These are phyloP conservation scores for Coregonus clupeaformis DNA, from an alignment of 2,113 vertebrate species.

Conservation along the genomic window DNA sequence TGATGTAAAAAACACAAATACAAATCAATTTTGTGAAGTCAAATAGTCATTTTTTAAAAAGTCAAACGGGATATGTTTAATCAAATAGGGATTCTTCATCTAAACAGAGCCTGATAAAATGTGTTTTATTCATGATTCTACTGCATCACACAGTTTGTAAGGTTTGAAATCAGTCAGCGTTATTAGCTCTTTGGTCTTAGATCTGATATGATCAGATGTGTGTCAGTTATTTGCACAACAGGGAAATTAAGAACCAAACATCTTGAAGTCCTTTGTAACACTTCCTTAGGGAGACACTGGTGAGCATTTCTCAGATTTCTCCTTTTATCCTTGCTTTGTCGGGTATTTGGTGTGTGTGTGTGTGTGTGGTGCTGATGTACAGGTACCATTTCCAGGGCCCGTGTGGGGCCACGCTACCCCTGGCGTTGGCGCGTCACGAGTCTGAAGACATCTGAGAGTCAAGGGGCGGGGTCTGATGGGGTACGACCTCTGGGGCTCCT, in stretches of 20 bases:
- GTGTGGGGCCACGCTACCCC: constrained; percentile 86
- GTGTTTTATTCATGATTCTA: background rate
- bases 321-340: too few species aligned
- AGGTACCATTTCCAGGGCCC: constrained; percentile 92
- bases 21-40: too few species aligned
- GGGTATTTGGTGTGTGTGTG: background rate
- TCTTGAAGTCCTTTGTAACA: background rate
- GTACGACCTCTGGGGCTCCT: background rate
- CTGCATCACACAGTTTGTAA: background rate
- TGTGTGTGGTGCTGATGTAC: constrained; percentile 23
- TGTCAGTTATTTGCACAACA: background rate
- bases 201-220: background rate
- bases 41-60: too few species aligned
- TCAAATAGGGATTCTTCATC: too few species aligned
- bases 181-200: background rate
- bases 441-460: constrained; percentile 70
- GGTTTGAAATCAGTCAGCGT: background rate
- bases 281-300: too few species aligned
- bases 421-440: constrained; percentile 82
- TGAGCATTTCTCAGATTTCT: too few species aligned
- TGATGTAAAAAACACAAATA: too few species aligned
- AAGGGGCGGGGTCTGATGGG: background rate
- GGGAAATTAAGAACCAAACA: background rate
- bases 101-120: background rate
- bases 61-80: too few species aligned